phyloP scores from a whole-genome alignment of 2,888 invertebrate species.

The Athripsodes cinereus region DNA sequence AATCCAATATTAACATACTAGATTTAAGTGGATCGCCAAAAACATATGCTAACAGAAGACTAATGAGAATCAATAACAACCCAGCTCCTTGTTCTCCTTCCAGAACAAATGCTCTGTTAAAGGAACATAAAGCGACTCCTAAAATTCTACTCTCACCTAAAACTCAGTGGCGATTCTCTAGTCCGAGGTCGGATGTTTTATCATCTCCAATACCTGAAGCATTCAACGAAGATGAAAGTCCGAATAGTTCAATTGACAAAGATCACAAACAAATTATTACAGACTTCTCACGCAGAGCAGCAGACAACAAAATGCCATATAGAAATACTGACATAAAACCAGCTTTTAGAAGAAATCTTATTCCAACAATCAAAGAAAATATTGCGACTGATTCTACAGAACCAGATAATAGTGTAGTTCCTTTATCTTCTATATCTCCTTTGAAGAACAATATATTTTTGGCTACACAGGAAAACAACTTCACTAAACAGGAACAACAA shows the following conservation, averaged over 20 bases:
- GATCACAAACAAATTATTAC: slow-evolving; percentile 33
- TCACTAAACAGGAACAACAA: slow-evolving; percentile 21
- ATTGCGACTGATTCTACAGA: slow-evolving; percentile 6
- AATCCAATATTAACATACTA: slow-evolving; percentile 56
- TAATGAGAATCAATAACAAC: slow-evolving; percentile 42
- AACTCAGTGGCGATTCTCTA: slow-evolving; percentile 67
- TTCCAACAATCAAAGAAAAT: slow-evolving; percentile 23
- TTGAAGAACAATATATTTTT: slow-evolving; percentile 19
- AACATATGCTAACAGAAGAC: slow-evolving; percentile 59
- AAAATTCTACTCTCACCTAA: slow-evolving; percentile 64
- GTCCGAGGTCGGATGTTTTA: slow-evolving; percentile 74
- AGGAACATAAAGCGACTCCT: slow-evolving; percentile 50
- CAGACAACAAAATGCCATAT: background rate
- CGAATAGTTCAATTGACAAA: slow-evolving; percentile 54
- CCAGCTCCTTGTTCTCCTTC: slow-evolving; percentile 50
- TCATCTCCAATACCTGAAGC: slow-evolving; percentile 84
- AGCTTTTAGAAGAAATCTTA: slow-evolving; percentile 23
- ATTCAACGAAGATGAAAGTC: slow-evolving; percentile 69
- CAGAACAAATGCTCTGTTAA: slow-evolving; percentile 45
- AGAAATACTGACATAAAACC: slow-evolving; percentile 11
- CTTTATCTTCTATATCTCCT: slow-evolving; percentile 17
- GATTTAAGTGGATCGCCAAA: slow-evolving; percentile 67
- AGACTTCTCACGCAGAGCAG: slow-evolving; percentile 19
- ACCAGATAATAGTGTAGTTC: background rate
- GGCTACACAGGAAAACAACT: slow-evolving; percentile 20